Conservation (phyloP, 2,888 invertebrate species). For the Standfussiana lucernea region DNA sequence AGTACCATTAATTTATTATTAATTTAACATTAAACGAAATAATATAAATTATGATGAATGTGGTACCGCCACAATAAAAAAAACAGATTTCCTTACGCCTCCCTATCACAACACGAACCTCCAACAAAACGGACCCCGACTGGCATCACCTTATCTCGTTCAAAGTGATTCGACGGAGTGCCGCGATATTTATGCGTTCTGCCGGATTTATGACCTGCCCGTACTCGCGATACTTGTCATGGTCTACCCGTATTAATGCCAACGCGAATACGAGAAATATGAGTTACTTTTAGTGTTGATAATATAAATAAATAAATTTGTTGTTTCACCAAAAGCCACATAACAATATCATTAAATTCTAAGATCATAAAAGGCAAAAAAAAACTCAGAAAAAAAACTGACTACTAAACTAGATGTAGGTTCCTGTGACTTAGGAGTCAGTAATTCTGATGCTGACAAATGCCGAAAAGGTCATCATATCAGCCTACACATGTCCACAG, state of each 20-base stretch:
- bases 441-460: background rate
- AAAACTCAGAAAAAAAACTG: background rate
- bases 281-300: background rate
- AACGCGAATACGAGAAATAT: background rate
- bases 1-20: too few species aligned
- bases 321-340: background rate
- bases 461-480: background rate
- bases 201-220: conserved; percentile 74
- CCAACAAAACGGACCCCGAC: conserved; percentile 62
- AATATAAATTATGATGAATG: background rate
- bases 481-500: background rate
- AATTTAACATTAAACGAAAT: background rate
- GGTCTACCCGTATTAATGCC: conserved; percentile 26
- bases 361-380: background rate
- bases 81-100: background rate
- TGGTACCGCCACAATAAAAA: background rate
- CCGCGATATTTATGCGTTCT: conserved; percentile 78
- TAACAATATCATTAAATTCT: background rate
- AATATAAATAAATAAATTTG: background rate
- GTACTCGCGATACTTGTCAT: conserved; percentile 55
- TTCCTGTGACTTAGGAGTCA: background rate
- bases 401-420: background rate
- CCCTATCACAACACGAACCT: conserved; percentile 52
- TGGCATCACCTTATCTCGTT: conserved; percentile 80
- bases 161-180: conserved; percentile 79